Base-by-base conservation (phyloP, 2,888 invertebrate genomes). In the Prosapia bicincta region DNA sequence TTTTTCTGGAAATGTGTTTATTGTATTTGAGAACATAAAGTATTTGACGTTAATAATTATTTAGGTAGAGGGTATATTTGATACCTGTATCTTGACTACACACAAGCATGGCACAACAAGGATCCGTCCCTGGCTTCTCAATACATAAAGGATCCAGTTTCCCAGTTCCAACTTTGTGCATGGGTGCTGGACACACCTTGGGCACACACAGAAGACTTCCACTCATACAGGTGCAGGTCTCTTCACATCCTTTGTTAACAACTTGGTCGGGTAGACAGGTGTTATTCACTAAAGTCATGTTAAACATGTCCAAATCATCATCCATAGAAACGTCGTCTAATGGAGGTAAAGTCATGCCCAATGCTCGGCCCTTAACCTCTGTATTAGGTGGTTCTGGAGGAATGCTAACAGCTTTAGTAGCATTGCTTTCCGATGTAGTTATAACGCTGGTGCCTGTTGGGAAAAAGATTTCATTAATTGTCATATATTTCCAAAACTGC, bases 301-400 rank as follows among this genome's bases (percentile, higher is more conserved):
- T 54, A 72, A 67, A 54, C 10, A 67, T 65, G 71, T 87, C 86
- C 15, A 90, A 92, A 71, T 92, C 89, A 77, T 88, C 88, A 80
- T 92, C 91, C 87, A 94, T 89, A 81, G 89, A 93, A 24, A 94
- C 92, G 83, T 94, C 92, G 83, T 93, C 93, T n/a, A 94, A 86
- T 30, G 74, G 76, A 38, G 69, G 72, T 75, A 82, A 82, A 26
- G 75, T 70, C 25, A 67, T 3, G 66, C 72, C 66, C 24, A 70
- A 66, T 25, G 72, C 71, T 2, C 78, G 25, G 74, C 83, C 83
- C 72, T 82, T 83, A 72, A 82, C 82, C 7, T 71, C 82, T 82
- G 1, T 79, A 69, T 15, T 82, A 81, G 6, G 78, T 38, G 69
- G 80, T 79, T 78, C 82, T 81, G 71, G 80, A 74, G 32, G 78